Evolutionary conservation across 1,140 invertebrate genomes (phyloP).

Genomic region (Archivesica marissinica): DNA sequence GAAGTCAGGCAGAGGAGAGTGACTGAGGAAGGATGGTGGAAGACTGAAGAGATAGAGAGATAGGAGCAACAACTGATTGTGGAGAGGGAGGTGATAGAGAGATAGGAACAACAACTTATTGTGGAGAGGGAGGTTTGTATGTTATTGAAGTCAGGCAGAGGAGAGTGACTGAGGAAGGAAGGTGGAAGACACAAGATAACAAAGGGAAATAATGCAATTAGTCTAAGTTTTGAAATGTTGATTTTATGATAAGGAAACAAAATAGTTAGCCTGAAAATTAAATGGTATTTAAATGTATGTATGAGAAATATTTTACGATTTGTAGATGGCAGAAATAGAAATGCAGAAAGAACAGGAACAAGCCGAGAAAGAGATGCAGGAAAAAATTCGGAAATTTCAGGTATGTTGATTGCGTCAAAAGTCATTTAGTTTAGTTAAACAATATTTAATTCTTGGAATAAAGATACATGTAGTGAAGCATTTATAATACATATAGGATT

Average conservation of each 20-base stretch:
- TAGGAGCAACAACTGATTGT: conserved; percentile 56
- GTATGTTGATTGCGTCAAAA: neutral
- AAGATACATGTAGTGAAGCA: no score
- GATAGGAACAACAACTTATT: conserved; percentile 53
- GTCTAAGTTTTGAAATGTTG: no score
- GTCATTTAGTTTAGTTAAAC: neutral
- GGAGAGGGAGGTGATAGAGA: conserved; percentile 60
- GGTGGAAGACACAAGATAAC: no score
- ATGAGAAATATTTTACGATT: neutral
- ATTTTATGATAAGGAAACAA: no score
- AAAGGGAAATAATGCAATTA: no score
- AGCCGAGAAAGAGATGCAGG: conserved; percentile 59
- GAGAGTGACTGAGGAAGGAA: no score
- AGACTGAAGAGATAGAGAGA: conserved; percentile 55
- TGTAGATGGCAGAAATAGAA: conserved; percentile 4
- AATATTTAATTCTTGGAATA: neutral
- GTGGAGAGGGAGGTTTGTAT: conserved; percentile 57
- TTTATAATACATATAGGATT: no score
- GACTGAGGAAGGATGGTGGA: conserved; percentile 55
- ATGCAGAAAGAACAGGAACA: conserved; percentile 52
- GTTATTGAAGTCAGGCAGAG: no score
- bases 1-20: conserved; percentile 29
- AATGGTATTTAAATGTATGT: no score
- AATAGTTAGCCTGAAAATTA: no score
- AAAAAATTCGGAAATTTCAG: conserved; percentile 51